Evolutionary conservation across 2,888 invertebrate species (phyloP).

Genomic region (Drosophila subsilvestris): DNA sequence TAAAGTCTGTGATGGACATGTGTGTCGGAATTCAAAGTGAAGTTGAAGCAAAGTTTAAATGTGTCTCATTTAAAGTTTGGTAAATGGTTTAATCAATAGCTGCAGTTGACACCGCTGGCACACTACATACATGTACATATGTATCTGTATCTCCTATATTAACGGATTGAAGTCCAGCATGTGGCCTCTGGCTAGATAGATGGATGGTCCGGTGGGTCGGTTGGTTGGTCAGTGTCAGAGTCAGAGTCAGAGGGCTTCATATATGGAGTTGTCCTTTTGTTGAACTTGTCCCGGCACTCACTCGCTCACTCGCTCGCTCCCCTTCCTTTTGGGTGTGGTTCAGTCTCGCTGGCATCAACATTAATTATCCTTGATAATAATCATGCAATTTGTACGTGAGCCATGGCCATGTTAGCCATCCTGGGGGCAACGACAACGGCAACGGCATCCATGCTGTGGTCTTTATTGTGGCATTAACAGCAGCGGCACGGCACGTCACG

Average conservation of each 20-base stretch:
- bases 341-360: slow-evolving; percentile 46
- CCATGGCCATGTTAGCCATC: slow-evolving; percentile 24
- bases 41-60: slow-evolving; percentile 13
- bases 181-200: slow-evolving; percentile 20
- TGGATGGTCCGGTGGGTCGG: too few relatives aligned
- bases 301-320: background rate
- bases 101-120: slow-evolving; percentile 32
- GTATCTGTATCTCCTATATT: slow-evolving; percentile 19
- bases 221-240: too few relatives aligned
- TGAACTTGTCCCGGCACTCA: background rate
- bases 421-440: slow-evolving; percentile 20
- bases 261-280: slow-evolving; percentile 28
- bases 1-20: slow-evolving; percentile 9
- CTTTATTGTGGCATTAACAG: slow-evolving; percentile 55
- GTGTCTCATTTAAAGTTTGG: slow-evolving; percentile 25
- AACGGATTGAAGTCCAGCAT: slow-evolving; percentile 27
- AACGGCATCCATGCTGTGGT: slow-evolving; percentile 40
- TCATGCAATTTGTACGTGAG: slow-evolving; percentile 56
- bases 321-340: slow-evolving; percentile 21
- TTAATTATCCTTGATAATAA: slow-evolving; percentile 68
- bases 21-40: slow-evolving; percentile 1
- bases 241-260: background rate
- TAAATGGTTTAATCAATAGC: slow-evolving; percentile 23
- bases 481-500: slow-evolving; percentile 37
- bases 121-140: too few relatives aligned